Evolutionary conservation across 1,140 invertebrate genomes (phyloP).

Genomic region (Drosophila tropicalis): DNA sequence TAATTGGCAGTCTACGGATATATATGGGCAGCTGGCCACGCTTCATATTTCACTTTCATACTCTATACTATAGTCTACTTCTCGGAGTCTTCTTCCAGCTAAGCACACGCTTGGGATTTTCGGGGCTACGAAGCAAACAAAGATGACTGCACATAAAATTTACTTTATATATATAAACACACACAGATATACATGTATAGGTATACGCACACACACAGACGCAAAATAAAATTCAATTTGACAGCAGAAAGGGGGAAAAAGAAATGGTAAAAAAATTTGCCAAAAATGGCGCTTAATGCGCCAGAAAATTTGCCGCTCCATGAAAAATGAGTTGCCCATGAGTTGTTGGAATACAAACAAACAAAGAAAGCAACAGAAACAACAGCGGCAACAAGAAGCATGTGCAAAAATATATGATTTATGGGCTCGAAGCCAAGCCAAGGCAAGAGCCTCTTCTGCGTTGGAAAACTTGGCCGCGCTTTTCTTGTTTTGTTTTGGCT

Average conservation of each 20-base stretch:
- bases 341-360: slow-evolving; percentile 20
- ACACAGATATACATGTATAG: slow-evolving; percentile 30
- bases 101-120: slow-evolving; percentile 66
- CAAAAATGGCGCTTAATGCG: slow-evolving; percentile 63
- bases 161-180: slow-evolving; percentile 26
- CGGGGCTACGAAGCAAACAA: slow-evolving; percentile 40
- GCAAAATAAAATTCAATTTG: slow-evolving; percentile 47
- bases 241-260: not conserved
- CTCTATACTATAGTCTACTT: slow-evolving; percentile 1
- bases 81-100: slow-evolving; percentile 20
- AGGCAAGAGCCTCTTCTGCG: slow-evolving; percentile 17
- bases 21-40: slow-evolving; percentile 27
- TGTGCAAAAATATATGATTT: slow-evolving; percentile 63
- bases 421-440: slow-evolving; percentile 36
- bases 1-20: slow-evolving; percentile 37
- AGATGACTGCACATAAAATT: slow-evolving; percentile 64
- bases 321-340: slow-evolving; percentile 55
- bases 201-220: slow-evolving; percentile 25
- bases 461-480: slow-evolving; percentile 37
- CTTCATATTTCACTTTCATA: slow-evolving; percentile 53
- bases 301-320: slow-evolving; percentile 54
- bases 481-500: slow-evolving; percentile 41
- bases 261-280: slow-evolving; percentile 22
- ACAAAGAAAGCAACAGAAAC: slow-evolving; percentile 16
- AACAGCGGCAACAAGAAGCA: slow-evolving; percentile 3